Evolutionary conservation across 2,888 invertebrate species (phyloP).

Genomic region (Eupithecia vulgata): DNA sequence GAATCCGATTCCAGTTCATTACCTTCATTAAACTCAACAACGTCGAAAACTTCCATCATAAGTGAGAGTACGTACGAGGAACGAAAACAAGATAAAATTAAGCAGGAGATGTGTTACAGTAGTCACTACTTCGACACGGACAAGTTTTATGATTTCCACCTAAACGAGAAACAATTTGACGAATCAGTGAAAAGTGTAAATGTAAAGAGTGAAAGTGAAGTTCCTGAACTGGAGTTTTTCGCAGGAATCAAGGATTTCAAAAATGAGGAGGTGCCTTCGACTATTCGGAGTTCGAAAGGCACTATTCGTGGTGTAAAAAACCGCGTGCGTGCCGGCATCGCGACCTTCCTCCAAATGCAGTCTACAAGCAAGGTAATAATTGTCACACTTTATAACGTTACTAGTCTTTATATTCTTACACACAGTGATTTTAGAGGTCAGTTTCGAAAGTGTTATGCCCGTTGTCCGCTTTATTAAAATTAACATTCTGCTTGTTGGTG

Average conservation of each 20-base stretch:
- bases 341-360: slow-evolving; percentile 95
- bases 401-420: slow-evolving; percentile 63
- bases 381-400: slow-evolving; percentile 58
- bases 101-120: slow-evolving; percentile 76
- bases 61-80: slow-evolving; percentile 88
- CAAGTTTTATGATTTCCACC: slow-evolving; percentile 92
- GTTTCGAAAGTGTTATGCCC: slow-evolving; percentile 73
- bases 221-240: slow-evolving; percentile 87
- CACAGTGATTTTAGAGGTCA: slow-evolving; percentile 78
- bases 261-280: slow-evolving; percentile 86
- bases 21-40: slow-evolving; percentile 44
- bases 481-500: slow-evolving; percentile 53
- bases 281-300: slow-evolving; percentile 95
- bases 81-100: slow-evolving; percentile 80
- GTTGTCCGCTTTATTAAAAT: slow-evolving; percentile 66
- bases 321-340: slow-evolving; percentile 96
- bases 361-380: slow-evolving; percentile 89
- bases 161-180: slow-evolving; percentile 88
- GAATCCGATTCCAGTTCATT: slow-evolving; percentile 60
- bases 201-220: slow-evolving; percentile 75
- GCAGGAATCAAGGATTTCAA: slow-evolving; percentile 91
- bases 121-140: slow-evolving; percentile 88
- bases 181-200: slow-evolving; percentile 76
- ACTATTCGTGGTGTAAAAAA: slow-evolving; percentile 97
- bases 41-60: slow-evolving; percentile 78